Evolutionary conservation across 2,888 invertebrate genomes (phyloP), one percentile per base, ranked within the genome.

Genomic region (Dynastes grantii): DNA sequence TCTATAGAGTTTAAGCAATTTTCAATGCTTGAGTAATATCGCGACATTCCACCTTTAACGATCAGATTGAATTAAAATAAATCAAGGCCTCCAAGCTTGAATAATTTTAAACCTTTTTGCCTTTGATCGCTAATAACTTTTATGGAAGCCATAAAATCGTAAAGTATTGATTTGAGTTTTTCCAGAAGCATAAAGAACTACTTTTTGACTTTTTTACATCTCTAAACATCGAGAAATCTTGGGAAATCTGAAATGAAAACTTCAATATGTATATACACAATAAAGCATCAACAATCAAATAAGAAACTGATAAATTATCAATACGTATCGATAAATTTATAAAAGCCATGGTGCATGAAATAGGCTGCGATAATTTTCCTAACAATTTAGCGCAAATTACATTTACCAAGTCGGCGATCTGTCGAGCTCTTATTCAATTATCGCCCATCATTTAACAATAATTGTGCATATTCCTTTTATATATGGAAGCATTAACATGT

Each of bases 331-430:
- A 61, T 61, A 61, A 61, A 61, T 61, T 61, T 16, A 5, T 5
- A 61, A 32, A 61, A 4, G 29, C 61, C 6, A 61, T 29, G 16
- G 29, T 13, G 29, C 61, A 22, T 22, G 22, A 61, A 61, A 29
- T 29, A 29, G 6, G 29, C 9, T 22, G 61, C 61, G 29, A 29
- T 61, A 61, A 61, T 61, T 61, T 61, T 29, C 22, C 11, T 61
- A 61, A 61, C 22, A 29, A 61, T 61, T 61, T 61, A 22, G 29
- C 22, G 22, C 61, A 61, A 61, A 61, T 61, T 61, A 61, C 55
- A n/a, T 55, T 55, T n/a, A 6, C 16, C 13, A 6, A 16, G 55
- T 55, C 55, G n/a, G n/a, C n/a, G 16, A 16, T 29, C 61, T 16
- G 11, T 61, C 29, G n/a, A 61, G 22, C 61, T 61, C 13, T 13